Evolutionary conservation across 2,797 vertebrate genomes (phyloP), one percentile per base, ranked within the genome.

Genomic region (Picus viridis): DNA sequence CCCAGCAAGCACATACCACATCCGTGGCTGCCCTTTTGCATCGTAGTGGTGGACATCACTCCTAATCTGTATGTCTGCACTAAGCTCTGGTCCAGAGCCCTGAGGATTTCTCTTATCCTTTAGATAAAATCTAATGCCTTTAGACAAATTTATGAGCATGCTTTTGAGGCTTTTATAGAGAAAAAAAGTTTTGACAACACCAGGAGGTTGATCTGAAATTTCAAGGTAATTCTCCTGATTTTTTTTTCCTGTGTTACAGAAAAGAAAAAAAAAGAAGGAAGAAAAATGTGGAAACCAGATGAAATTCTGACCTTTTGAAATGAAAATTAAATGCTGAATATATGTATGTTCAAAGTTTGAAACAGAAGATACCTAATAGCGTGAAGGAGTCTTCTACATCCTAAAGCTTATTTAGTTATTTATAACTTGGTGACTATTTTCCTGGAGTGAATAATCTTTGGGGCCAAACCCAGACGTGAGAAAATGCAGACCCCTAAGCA

Each of bases 351-450:
- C 20, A 68, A 36, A 51, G 1, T 85, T 79, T 74, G 43, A 85
- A 80, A 76, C 32, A 26, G 18, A 79, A 73, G 26, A 49, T 41
- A 5, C 1, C 22, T 3, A 11, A 5, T 8, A 81, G 8, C 34
- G 39, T 65, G 4, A 53, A 76, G 70, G 9, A 64, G 4, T 43
- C 13, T 74, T 79, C 32, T 49, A 88, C n/a, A 72, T 23, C 3
- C 1, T 58, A 65, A 30, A 56, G 3, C 0, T 10, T n/a, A 6
- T 45, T 17, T 6, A 23, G 4, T 12, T 1, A 15, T 16, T 34
- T 56, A n/a, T 57, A 10, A 23, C 26, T 45, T 51, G 1, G 3
- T 29, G 36, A 75, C 47, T n/a, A 22, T 77, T 87, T 87, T 70
- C 4, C 53, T 1, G 19, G 34, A 32, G 14, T 29, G 23, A 63